Base-by-base conservation (phyloP, 2,113 vertebrate species). In the Gorsachius goisagi region DNA sequence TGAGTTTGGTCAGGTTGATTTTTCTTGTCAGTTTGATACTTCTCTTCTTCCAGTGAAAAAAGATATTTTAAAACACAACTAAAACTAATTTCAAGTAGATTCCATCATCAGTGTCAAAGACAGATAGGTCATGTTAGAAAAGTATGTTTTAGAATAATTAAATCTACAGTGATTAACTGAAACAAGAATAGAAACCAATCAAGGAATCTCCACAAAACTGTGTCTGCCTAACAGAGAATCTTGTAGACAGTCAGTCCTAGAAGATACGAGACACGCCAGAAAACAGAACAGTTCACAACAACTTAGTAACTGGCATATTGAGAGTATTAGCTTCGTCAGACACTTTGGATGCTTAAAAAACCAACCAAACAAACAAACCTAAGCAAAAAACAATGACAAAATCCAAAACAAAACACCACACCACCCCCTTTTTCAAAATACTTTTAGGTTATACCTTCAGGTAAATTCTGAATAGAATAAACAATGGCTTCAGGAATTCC, bases 401-500 rank as follows among this genome's bases (percentile, higher is more conserved):
- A 39, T 11, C 8, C n/a, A 66, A 77, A 68, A 5, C 37, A 60
- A 59, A 21, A 23, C 12, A 72, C 45, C 13, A 78, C 21, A 32
- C 56, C 32, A 13, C 6, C 16, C 24, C 35, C 23, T 20, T 41
- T 75, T 71, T 93, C 24, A 68, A 80, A 89, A 60, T 64, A 92
- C 20, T 68, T 89, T 26, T 21, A 88, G 23, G 37, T 81, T 84
- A 33, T 97, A 99, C 99, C 99, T 98, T 99, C 98, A 41, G 99
- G 99, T 97, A 99, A 98, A 35, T 99, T 99, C 94, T 98, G 98
- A 96, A 99, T 98, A 27, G 99, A 99, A 98, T 99, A 96, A 81
- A 99, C 99, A 85, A 99, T 98, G 86, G 99, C 98, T 98, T 99
- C 99, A n/a, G 99, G 99, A 95, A 99, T 98, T 39, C 99, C 99